Evolutionary conservation across 2,113 vertebrate species (phyloP).

Genomic region (Regulus satrapa): DNA sequence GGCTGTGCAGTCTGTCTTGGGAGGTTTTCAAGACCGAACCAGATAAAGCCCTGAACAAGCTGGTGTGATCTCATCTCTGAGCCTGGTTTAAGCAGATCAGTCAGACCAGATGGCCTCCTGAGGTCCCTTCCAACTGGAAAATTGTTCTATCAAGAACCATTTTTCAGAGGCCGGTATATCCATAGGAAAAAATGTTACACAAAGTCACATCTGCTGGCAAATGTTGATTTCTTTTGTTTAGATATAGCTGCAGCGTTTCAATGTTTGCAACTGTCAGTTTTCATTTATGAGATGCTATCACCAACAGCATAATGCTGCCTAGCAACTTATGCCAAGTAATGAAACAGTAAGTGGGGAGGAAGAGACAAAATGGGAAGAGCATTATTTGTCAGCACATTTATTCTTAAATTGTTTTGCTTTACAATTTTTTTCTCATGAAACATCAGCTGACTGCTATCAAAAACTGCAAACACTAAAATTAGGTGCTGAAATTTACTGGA

Average conservation of each 20-base stretch:
- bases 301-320: conserved; percentile 6
- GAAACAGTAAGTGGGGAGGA: not conserved
- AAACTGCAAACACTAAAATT: not conserved
- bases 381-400: conserved; percentile 1
- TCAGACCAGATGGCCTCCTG: not conserved
- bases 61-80: not conserved
- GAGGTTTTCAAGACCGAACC: not conserved
- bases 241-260: not conserved
- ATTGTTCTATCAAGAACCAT: not conserved
- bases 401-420: not conserved
- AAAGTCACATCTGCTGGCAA: not conserved
- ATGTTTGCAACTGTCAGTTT: not conserved
- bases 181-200: not conserved
- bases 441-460: not conserved
- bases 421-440: not conserved
- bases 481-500: conserved; percentile 6
- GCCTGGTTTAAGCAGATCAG: not conserved
- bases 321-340: conserved; percentile 23
- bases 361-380: not conserved
- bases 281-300: not conserved
- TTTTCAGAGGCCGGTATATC: not conserved
- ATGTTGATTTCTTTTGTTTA: conserved; percentile 3
- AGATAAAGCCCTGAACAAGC: not conserved
- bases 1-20: not conserved
- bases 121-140: not conserved